A percentile compares a stretch with the other conserved stretches of the same genome.
Evolutionary conservation across 2,113 vertebrate genomes (phyloP).

Genomic region (Sigmodon hispidus): DNA sequence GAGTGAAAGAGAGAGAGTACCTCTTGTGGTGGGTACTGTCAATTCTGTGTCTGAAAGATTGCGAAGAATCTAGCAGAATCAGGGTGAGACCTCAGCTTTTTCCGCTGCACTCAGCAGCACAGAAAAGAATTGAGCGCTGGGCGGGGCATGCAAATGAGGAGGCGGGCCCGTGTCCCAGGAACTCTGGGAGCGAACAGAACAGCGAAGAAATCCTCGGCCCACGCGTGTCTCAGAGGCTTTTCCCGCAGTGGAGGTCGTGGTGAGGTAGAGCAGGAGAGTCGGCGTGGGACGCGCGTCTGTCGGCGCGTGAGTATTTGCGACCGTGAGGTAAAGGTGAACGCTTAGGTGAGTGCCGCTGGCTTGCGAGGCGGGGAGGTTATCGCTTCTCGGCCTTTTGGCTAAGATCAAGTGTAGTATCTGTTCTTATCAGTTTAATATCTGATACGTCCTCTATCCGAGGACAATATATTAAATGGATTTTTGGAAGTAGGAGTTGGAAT

Average conservation of each 20-base stretch:
- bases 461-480: background rate
- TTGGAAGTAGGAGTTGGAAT: background rate
- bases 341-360: background rate
- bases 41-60: background rate
- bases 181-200: background rate
- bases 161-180: background rate
- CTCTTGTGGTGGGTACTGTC: too few relatives aligned
- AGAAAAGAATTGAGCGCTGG: too few relatives aligned
- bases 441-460: background rate
- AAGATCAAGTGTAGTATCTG: conserved; percentile 25
- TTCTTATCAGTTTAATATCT: conserved; percentile 34
- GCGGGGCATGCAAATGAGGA: background rate
- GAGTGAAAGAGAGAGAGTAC: background rate
- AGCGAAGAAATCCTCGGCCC: background rate
- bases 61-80: too few relatives aligned
- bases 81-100: accelerated
- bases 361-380: accelerated
- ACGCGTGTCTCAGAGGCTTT: too few relatives aligned
- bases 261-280: accelerated
- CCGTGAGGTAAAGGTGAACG: background rate
- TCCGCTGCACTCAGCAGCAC: accelerated
- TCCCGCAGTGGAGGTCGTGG: accelerated
- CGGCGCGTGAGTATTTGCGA: accelerated
- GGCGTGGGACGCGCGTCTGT: too few relatives aligned
- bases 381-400: conserved; percentile 23